phyloP scores from a whole-genome alignment of 2,113 vertebrate species.

The Solea solea region DNA sequence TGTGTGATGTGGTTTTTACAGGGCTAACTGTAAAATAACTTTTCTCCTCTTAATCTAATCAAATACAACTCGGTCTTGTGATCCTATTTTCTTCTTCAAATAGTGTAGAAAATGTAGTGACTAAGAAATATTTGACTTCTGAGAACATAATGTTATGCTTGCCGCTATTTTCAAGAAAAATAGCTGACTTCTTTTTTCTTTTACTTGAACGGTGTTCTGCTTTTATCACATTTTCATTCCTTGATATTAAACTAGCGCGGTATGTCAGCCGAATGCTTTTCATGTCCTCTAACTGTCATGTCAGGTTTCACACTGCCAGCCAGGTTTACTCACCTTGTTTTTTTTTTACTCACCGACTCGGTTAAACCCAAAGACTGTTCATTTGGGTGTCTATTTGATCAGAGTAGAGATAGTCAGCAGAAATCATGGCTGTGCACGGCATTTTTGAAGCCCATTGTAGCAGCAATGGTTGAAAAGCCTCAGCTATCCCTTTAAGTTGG shows the following conservation, averaged over 20 bases:
- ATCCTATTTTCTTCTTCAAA: background rate
- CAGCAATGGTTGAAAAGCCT: constrained; percentile 25
- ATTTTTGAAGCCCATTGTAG: constrained; percentile 43
- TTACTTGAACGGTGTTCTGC: background rate
- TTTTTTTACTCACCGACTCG: background rate
- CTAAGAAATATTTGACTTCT: constrained; percentile 4
- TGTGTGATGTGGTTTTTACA: constrained; percentile 24
- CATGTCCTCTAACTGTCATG: constrained; percentile 16
- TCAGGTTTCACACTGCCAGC: background rate
- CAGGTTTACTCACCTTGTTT: background rate
- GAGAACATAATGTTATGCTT: constrained; percentile 6
- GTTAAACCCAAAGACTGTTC: constrained; percentile 18
- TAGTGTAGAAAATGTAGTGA: background rate
- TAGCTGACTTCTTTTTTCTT: background rate
- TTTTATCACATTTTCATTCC: constrained; percentile 15
- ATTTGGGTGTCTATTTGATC: constrained; percentile 32
- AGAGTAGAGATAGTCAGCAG: constrained; percentile 33
- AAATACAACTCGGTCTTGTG: background rate
- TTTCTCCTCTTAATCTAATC: constrained; percentile 3
- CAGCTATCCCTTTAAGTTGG: constrained; percentile 50
- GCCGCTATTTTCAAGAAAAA: constrained; percentile 2
- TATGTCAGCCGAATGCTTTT: constrained; percentile 21
- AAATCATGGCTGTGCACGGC: constrained; percentile 8
- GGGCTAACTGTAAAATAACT: background rate
- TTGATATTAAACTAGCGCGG: constrained; percentile 6